Base-by-base conservation (phyloP, 2,888 invertebrate genomes). In the Himalopsyche kuldschensis region DNA sequence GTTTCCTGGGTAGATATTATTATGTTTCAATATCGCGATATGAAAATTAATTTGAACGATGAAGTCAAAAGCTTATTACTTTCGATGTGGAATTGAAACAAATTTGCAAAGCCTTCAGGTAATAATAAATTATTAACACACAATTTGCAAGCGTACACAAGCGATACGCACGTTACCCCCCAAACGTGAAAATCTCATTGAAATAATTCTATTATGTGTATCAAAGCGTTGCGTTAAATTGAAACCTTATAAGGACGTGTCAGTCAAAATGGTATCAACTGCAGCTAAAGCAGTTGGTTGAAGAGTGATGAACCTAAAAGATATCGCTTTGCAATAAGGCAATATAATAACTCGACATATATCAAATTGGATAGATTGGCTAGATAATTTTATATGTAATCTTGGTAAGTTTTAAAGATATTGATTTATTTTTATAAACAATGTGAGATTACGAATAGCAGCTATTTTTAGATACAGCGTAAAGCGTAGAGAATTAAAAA, bases 81-180 rank as follows among this genome's bases (percentile, higher is more conserved):
- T 81, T 80, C 80, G 80, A 78, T 81, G 85, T 83, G 82, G 81
- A 82, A 81, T 84, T 77, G 85, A 82, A 86, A 84, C 86, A 84
- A 86, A 84, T 84, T 86, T 85, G 84, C 81, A 79, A 76, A 84
- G 85, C 85, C 85, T 84, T 82, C 82, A 84, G 79, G 81, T 82
- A 82, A 82, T 85, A 77, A 85, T 86, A 79, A 85, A 86, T 86
- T 86, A 85, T 86, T 85, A 84, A 86, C 83, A 83, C 80, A 75
- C 84, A 83, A 84, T 84, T 84, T 83, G 82, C 79, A 80, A 76
- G 77, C 46, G 20, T 80, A 32, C 76, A 79, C 48, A 77, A 63
- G 63, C 46, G 55, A 48, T 55, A 78, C 46, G 48, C 32, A 63
- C 32, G 20, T 32, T 76, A 17, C 63, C 24, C 76, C n/a, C 24